Conservation (phyloP, 2,797 vertebrate species). For the Nannoperca australis region DNA sequence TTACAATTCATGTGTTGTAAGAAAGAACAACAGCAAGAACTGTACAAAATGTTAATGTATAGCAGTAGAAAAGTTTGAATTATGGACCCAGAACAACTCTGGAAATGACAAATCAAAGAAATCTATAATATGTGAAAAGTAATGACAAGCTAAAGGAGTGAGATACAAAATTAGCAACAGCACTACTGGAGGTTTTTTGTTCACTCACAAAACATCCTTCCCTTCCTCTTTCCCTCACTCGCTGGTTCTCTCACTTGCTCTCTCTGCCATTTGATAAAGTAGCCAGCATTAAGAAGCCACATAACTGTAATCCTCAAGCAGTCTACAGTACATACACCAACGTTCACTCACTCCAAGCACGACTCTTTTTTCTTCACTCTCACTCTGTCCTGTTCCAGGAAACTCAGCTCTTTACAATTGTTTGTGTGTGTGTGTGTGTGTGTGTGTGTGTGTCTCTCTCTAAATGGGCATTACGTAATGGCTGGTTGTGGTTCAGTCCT, state of each 20-base stretch:
- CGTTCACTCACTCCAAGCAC: constrained; percentile 3
- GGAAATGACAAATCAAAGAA: background rate
- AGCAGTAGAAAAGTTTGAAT: background rate
- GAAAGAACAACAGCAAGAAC: background rate
- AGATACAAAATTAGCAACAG: background rate
- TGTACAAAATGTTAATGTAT: background rate
- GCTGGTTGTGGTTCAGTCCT: constrained; percentile 54
- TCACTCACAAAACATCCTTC: background rate
- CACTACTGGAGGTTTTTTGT: constrained; percentile 1
- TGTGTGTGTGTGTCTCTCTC: constrained; percentile 20
- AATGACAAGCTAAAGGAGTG: constrained; percentile 12
- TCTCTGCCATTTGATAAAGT: constrained; percentile 27
- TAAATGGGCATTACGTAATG: constrained; percentile 76
- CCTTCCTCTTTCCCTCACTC: constrained; percentile 9
- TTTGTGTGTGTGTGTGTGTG: constrained; percentile 14
- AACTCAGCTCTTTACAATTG: constrained; percentile 49
- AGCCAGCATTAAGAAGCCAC: constrained; percentile 14
- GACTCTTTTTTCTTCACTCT: constrained; percentile 18
- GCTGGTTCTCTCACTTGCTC: background rate
- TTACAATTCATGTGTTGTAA: background rate
- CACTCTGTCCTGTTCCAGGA: constrained; percentile 38
- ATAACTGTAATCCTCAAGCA: constrained; percentile 48
- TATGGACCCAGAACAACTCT: background rate
- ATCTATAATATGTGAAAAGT: background rate
- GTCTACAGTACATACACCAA: constrained; percentile 12